Evolutionary conservation across 1,140 invertebrate species (phyloP), one percentile per base, ranked within the genome.

Genomic region (Hestina assimilis): DNA sequence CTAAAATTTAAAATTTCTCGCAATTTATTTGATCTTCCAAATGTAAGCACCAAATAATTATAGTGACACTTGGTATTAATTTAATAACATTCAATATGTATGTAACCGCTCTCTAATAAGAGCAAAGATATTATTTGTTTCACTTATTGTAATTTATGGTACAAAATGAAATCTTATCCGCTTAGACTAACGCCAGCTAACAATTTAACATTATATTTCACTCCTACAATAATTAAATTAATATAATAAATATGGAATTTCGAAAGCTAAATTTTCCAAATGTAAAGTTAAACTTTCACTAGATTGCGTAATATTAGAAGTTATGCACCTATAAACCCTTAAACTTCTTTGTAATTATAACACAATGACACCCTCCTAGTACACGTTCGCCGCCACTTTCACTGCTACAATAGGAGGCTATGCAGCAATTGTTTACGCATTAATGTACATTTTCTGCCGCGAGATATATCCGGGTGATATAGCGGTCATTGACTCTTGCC

Each of bases 391-490:
- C 17, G 19, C 35, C 38, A 50, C 54, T 57, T 57, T 57, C 54
- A 48, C 54, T 48, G 15, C 20, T 48, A 47, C 43, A 42, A 42
- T 57, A 28, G 54, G 24, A 48, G 26, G 35, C 65, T 65, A 46
- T 54, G 43, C 59, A 29, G 50, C 68, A 59, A 74, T 72, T 72
- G 69, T 79, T 69, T 72, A 72, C 61, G 31, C 61, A 55, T 64
- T 71, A 66, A 74, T 68, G 67, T 52, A 42, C 59, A 59, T 74
- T 71, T 73, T 75, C 66, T 69, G 69, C 63, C 66, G 59, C 57
- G 57, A 69, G 65, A 71, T 71, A 46, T 71, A 71, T 72, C 66
- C 66, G 69, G 63, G 59, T 69, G 63, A 68, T 72, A 48, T 21
- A 48, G 57, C 53, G 68, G 66, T 65, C 66, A 45, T 66, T 71